Evolutionary conservation across 2,797 vertebrate species (phyloP), one percentile per base, ranked within the genome.

Genomic region (Strix occidentalis): DNA sequence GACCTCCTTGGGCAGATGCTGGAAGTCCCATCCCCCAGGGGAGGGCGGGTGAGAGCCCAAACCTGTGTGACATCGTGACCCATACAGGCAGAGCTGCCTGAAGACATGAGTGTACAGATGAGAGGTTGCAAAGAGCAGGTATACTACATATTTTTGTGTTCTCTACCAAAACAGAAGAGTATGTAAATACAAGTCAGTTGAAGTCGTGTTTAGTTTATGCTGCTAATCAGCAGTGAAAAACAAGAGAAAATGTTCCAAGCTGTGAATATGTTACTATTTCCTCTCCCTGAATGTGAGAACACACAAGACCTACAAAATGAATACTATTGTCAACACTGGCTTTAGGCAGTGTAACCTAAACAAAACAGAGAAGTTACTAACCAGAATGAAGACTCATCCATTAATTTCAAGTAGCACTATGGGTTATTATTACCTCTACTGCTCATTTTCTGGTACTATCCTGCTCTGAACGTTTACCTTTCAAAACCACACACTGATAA

Each of bases 181-280:
- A 70, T 83, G 60, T 89, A 95, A 89, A 87, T 66, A 68, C 12
- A 60, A 83, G 71, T 94, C 93, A 91, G 60, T 48, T 89, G 68
- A 95, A 16, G 12, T 70, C 13, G 0, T 79, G 35, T 89, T 91
- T 79, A 45, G 81, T 83, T 96, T 92, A 64, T 80, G 21, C 45
- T 87, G 69, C 45, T 92, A 87, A 81, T 92, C 84, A 80, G 43
- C 68, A 74, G 60, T n/a, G 81, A 92, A 92, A 85, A 96, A 95
- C 81, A 82, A 79, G 43, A 72, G 29, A 87, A 89, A 87, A 92
- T 4, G 16, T 72, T 94, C 87, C 46, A 85, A 77, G 28, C 48
- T 74, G 79, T 80, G 68, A 58, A 43, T 78, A 33, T 81, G 37
- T 83, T 91, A 77, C 64, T 60, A 48, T 80, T 92, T 89, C 60